Conservation (phyloP, 1,140 invertebrate species). For the Rhagoletis pomonella region DNA sequence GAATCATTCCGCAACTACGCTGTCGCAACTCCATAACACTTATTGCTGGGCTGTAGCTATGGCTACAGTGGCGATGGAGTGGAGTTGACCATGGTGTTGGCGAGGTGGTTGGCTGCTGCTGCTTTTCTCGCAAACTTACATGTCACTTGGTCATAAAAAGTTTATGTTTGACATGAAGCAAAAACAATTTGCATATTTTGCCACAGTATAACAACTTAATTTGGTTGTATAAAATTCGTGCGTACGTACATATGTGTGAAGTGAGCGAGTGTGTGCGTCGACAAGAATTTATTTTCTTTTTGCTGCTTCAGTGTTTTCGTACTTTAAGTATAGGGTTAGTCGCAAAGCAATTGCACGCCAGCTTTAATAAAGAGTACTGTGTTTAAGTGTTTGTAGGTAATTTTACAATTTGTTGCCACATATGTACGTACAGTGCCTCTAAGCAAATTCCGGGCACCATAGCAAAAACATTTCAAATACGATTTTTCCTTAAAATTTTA, state of each 20-base stretch:
- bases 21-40: neutral
- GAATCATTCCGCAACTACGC: neutral
- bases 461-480: no score
- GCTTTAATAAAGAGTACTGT: neutral
- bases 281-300: neutral
- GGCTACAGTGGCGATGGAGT: neutral
- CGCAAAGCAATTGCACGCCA: slow-evolving; percentile 2
- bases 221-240: slow-evolving; percentile 54
- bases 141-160: slow-evolving; percentile 59
- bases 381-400: no score
- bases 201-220: slow-evolving; percentile 57
- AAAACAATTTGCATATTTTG: slow-evolving; percentile 60
- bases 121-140: slow-evolving; percentile 57
- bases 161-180: slow-evolving; percentile 58
- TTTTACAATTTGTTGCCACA: no score
- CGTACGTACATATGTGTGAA: neutral
- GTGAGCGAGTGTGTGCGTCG: neutral
- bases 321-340: neutral
- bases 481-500: no score
- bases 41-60: neutral
- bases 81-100: neutral
- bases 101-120: slow-evolving; percentile 46
- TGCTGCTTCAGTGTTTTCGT: neutral
- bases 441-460: no score
- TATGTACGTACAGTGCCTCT: no score